Percentiles rank a stretch among this genome's conserved stretches.
Conservation (phyloP, 2,113 vertebrate genomes). For the Oenanthe oenanthe region DNA sequence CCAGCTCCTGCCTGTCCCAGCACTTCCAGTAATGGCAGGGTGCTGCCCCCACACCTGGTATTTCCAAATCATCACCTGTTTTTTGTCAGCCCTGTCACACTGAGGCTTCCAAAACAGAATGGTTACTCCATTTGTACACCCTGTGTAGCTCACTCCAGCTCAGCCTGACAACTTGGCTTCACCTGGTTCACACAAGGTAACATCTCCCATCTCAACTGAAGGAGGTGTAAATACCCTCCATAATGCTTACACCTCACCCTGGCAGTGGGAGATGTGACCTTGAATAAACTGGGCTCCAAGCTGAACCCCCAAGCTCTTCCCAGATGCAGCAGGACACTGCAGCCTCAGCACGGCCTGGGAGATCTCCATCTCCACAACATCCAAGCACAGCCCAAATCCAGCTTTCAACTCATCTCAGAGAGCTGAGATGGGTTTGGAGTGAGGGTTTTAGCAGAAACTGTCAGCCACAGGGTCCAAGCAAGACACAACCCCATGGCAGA, state of each 20-base stretch:
- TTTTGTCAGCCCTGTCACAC: not conserved
- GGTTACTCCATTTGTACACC: too few species aligned
- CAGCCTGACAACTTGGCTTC: not conserved
- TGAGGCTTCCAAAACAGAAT: rapidly evolving
- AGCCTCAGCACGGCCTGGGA: rapidly evolving
- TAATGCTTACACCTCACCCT: not conserved
- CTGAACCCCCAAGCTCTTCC: not conserved
- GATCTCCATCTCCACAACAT: rapidly evolving
- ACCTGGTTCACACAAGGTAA: not conserved
- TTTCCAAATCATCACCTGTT: not conserved
- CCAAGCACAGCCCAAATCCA: not conserved
- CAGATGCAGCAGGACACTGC: not conserved
- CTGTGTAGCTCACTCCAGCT: not conserved
- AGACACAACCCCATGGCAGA: not conserved
- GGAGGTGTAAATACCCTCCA: not conserved
- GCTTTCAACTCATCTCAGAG: not conserved
- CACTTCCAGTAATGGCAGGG: not conserved
- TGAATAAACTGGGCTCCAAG: not conserved
- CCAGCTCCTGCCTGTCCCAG: not conserved
- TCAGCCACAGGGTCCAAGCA: not conserved
- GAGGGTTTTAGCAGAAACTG: not conserved
- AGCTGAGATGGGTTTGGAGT: rapidly evolving
- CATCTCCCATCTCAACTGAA: not conserved
- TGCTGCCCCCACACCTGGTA: not conserved
- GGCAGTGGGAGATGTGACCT: not conserved